Base-by-base conservation (phyloP, 2,888 invertebrate genomes). In the Microctonus hyperodae region DNA sequence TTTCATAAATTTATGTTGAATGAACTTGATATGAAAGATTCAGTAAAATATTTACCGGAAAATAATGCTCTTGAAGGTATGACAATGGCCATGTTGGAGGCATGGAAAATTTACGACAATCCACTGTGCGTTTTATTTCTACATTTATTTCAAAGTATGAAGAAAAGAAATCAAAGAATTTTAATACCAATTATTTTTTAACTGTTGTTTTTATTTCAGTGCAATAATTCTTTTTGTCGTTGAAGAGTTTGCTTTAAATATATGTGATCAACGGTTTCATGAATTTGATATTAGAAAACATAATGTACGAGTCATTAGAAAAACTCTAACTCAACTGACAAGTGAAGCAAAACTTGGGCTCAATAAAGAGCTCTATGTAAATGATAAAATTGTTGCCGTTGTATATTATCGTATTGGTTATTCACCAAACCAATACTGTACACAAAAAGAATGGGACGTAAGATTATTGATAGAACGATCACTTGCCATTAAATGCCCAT, bases 321-420 rank as follows among this genome's bases (percentile, higher is more conserved):
- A 88, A 76, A 94, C 91, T 0, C 85, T 97, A 31, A 91, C 90
- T 2, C 88, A 95, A 80, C 88, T 95, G 0, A 87, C 87, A 48
- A 85, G 87, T 40, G 86, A 87, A 72, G 90, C 89, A 0, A 83
- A 81, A 66, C 81, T 93, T 6, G 89, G 89, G 59, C 83, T 86
- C 3, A 86, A 88, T 60, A 91, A 90, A 71, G 90, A 92, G 77
- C 83, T 93, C 0, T 80, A 91, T 20, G 83, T 93, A 0, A 91
- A 92, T 68, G 89, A 86, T 1, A 80, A 85, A 25, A 90, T 91
- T 67, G 90, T 97, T 5, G 93, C 92, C 11, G 94, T 98, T 23
- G 92, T 97, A 40, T 98, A 98, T 85, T 95, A 92, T 84, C 88
- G 97, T 70, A 90, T 92, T 40, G 97, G 96, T 0, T 98, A 98